Evolutionary conservation across 2,888 invertebrate genomes (phyloP), one percentile per base, ranked within the genome.

Genomic region (Choreutis nemorana): DNA sequence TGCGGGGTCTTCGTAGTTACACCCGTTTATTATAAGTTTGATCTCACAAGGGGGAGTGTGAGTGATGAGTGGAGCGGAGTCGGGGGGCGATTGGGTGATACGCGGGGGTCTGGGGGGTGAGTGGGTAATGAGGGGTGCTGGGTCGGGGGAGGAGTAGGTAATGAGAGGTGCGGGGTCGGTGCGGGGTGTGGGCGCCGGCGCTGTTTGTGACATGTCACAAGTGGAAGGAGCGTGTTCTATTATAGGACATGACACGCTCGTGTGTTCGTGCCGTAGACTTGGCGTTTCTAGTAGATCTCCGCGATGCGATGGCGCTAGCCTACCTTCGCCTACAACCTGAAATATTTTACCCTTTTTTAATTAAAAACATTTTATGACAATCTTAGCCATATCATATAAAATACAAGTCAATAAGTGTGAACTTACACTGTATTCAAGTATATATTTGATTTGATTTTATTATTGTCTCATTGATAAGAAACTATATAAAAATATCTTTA

Each of bases 211-310:
- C n/a, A n/a, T n/a, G n/a, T n/a, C n/a, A n/a, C n/a, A n/a, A n/a
- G n/a, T n/a, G 30, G 48, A 44, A 28, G 65, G 70, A 1, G 63
- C 50, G 37, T 70, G 71, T 50, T 88, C 87, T 31, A 88, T 88
- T 54, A 87, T 87, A 1, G 88, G 89, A 47, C 88, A 89, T 3
- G 89, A 88, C 12, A 85, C 84, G 49, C 87, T 87, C 1, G 85
- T 60, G 50, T 65, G 63, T 40, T 77, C 72, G 31, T 71, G 68
- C 2, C 81, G 68, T 24, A 73, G 72, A 32, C 71, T 73, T 6
- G 78, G 73, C 2, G 81, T 75, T 40, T 77, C 81, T 35, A 82
- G 57, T 5, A 77, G 48, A 30, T 77, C 67, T 11, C 70, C 66
- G 30, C 79, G 81, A 4, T 75, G 64, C 1, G 71, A 56, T 3